Percentiles rank a stretch among this genome's conserved stretches.
phyloP scores from a whole-genome alignment of 2,888 invertebrate species.

The Miltochrista miniata region DNA sequence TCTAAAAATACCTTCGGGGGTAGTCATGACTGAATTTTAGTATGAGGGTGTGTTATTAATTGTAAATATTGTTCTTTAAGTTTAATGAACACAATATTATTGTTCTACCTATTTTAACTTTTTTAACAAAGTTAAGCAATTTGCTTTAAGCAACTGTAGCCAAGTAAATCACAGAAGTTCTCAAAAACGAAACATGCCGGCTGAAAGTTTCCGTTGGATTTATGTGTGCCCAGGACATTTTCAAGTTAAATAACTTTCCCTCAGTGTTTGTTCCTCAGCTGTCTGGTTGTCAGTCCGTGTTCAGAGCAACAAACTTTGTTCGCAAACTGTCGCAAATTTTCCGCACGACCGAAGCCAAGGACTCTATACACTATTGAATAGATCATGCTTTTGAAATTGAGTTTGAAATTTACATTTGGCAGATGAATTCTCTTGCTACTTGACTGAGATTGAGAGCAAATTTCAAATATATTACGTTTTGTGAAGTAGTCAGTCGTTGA shows the following conservation, averaged over 20 bases:
- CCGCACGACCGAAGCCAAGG: constrained; percentile 34
- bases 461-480: constrained; percentile 23
- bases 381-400: constrained; percentile 32
- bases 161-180: constrained; percentile 18
- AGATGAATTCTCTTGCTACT: constrained; percentile 20
- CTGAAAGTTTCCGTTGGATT: constrained; percentile 26
- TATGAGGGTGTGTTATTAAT: no score
- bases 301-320: constrained; percentile 46
- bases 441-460: constrained; percentile 3
- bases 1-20: no score
- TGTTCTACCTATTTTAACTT: not conserved
- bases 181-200: constrained; percentile 29
- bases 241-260: constrained; percentile 41
- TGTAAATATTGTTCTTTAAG: no score
- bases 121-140: not conserved
- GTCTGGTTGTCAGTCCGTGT: constrained; percentile 23
- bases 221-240: constrained; percentile 36
- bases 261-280: constrained; percentile 32
- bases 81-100: not conserved
- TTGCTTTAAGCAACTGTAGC: not conserved
- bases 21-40: no score
- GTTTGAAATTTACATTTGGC: constrained; percentile 30
- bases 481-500: no score
- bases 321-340: constrained; percentile 47
- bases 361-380: constrained; percentile 22